These are phyloP conservation scores for Monoplex corrugatus DNA, from an alignment of 2,888 invertebrate genomes.

Conservation along the genomic window DNA sequence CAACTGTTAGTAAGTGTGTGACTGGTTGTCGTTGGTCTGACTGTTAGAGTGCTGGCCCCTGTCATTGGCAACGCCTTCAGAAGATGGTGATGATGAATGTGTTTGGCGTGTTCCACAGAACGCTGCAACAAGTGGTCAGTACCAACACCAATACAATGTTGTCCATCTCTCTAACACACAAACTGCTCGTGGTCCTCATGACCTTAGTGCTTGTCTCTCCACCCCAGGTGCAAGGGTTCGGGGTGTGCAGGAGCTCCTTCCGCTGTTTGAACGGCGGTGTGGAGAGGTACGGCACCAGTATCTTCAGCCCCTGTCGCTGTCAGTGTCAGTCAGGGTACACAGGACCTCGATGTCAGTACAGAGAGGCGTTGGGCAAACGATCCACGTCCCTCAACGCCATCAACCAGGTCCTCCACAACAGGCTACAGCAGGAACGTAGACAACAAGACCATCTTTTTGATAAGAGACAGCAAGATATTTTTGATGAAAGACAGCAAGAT, in stretches of 20 bases:
- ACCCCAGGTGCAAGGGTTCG: conserved; percentile 23
- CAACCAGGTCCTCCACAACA: background rate
- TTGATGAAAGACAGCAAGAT: background rate
- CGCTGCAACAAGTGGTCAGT: background rate
- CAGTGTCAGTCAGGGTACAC: conserved; percentile 29
- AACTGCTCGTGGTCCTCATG: background rate
- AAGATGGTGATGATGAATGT: background rate
- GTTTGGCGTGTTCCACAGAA: background rate
- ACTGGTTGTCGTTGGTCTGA: background rate
- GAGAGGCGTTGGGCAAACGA: background rate
- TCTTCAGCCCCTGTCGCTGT: conserved; percentile 36
- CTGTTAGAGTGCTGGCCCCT: no score
- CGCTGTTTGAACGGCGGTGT: conserved; percentile 40
- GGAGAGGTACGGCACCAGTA: conserved; percentile 39
- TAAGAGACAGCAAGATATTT: background rate
- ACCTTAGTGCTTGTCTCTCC: background rate
- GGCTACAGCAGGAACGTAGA: conserved; percentile 28
- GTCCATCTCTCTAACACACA: background rate
- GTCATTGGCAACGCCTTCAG: background rate
- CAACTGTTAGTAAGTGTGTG: background rate
- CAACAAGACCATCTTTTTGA: background rate
- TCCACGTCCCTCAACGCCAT: background rate
- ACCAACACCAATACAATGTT: background rate
- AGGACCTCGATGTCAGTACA: conserved; percentile 43
- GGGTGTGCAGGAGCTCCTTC: conserved; percentile 35